Evolutionary conservation across 2,797 vertebrate species (phyloP).

Genomic region (Potorous gilbertii): DNA sequence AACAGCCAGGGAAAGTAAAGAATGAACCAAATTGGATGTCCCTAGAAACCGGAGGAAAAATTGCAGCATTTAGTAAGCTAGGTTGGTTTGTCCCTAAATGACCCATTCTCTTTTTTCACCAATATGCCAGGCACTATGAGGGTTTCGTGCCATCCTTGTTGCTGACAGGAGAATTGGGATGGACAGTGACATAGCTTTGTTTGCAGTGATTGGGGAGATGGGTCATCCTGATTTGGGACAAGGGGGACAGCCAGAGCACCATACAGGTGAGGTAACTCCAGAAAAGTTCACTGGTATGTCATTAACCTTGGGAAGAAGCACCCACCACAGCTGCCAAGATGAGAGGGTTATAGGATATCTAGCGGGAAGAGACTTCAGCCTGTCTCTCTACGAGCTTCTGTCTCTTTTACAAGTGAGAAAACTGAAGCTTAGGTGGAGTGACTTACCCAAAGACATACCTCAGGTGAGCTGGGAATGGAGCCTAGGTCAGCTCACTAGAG

Average conservation of each 20-base stretch:
- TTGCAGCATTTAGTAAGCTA: constrained; percentile 35
- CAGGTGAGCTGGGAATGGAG: neutral
- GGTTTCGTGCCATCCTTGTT: neutral
- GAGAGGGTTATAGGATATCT: neutral
- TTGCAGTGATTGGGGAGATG: constrained; percentile 2
- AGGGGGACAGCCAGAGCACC: neutral
- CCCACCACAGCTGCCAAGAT: neutral
- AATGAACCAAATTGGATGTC: constrained; percentile 26
- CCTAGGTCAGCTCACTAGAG: neutral
- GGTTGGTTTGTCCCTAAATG: constrained; percentile 61
- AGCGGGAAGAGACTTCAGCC: neutral
- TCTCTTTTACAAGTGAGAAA: neutral
- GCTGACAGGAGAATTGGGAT: constrained; percentile 8
- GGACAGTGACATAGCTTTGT: neutral
- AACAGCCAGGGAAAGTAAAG: neutral
- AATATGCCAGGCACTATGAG: constrained; percentile 40
- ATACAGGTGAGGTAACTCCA: neutral
- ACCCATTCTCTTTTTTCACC: constrained; percentile 45
- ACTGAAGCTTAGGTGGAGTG: neutral
- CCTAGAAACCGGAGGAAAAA: constrained; percentile 48
- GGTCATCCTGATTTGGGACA: neutral
- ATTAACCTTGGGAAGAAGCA: neutral
- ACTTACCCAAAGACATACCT: neutral
- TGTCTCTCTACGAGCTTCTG: neutral
- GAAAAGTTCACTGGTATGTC: neutral